Evolutionary conservation across 64 coral and sea anemone species (phyloP), one percentile per base, ranked within the genome.

Genomic region (Stichodactyla helianthus): DNA sequence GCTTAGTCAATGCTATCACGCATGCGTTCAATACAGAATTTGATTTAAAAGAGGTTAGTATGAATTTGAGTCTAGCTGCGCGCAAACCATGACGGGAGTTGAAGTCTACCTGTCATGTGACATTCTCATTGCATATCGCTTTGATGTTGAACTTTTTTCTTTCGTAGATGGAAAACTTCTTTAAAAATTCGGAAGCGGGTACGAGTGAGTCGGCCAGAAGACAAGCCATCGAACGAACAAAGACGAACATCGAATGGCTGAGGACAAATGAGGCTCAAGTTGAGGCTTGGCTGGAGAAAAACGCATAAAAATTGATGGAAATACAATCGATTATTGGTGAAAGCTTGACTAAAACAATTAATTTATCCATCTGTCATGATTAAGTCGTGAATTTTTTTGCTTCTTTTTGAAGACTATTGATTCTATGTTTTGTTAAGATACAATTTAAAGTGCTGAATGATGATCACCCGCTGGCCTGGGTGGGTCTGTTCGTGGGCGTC

Each of bases 211-310:
- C 71, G 13, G 94, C 94, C 25, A 87, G 91, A 27, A 87, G 85
- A 82, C 91, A 92, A 80, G 84, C 85, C 12, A 82, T 90, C 19
- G 94, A 92, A 52, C 65, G 84, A 52, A 93, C 91, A 50, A 79
- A 90, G 54, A 89, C 91, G 11, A 89, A 96, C 52, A 93, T 96
- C 15, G 94, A 89, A 13, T 96, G 94, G 94, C 54, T 96, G 10
- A 74, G 82, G 71, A 93, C 77, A 62, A 90, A 93, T 26, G 94
- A 90, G 77, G 50, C 88, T 50, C 87, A 55, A 16, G 84, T 96
- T 56, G 91, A 92, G 64, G 61, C 16, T 2, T 96, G 94, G 94
- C 60, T 96, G 56, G 15, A 14, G 12, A 17, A 92, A 17, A 84
- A 88, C 55, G 51, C 71, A 10, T 23, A 31, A 74, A 27, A 74